Evolutionary conservation across 64 coral and sea anemone species (phyloP).

Genomic region (Stichodactyla mertensii): DNA sequence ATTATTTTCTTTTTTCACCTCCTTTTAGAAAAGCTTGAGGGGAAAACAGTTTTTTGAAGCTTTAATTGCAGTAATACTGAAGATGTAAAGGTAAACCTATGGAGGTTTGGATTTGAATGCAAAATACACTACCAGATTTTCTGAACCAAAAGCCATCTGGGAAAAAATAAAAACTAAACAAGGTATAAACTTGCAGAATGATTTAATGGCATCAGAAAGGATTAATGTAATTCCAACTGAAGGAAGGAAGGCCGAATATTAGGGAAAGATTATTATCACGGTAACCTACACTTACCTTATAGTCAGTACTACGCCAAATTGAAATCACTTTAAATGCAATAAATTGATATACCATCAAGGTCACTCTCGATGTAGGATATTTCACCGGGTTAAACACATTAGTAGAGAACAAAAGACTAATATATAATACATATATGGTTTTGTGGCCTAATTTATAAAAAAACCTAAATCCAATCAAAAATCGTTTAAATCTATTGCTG

Average conservation of each 20-base stretch:
- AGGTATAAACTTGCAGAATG: no score
- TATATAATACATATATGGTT: not conserved
- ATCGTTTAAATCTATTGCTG: not conserved
- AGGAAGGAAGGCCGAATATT: not conserved
- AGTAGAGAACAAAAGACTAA: not conserved
- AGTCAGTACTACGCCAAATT: not conserved
- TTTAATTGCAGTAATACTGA: no score
- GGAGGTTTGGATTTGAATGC: no score
- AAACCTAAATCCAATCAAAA: not conserved
- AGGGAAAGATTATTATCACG: not conserved
- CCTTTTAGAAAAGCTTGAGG: no score
- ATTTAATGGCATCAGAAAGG: no score
- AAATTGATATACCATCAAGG: not conserved
- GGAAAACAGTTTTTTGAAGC: no score
- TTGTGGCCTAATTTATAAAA: not conserved
- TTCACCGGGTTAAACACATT: not conserved
- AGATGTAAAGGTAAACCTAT: no score
- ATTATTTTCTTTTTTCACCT: no score
- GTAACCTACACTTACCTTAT: not conserved
- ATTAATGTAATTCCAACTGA: not conserved
- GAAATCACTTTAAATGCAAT: conserved; percentile 1
- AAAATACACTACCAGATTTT: no score
- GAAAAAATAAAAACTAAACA: no score
- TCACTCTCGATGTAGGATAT: not conserved
- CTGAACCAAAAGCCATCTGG: no score